These are phyloP conservation scores for Caiman crocodilus DNA, from an alignment of 2,797 vertebrate genomes.

Conservation along the genomic window DNA sequence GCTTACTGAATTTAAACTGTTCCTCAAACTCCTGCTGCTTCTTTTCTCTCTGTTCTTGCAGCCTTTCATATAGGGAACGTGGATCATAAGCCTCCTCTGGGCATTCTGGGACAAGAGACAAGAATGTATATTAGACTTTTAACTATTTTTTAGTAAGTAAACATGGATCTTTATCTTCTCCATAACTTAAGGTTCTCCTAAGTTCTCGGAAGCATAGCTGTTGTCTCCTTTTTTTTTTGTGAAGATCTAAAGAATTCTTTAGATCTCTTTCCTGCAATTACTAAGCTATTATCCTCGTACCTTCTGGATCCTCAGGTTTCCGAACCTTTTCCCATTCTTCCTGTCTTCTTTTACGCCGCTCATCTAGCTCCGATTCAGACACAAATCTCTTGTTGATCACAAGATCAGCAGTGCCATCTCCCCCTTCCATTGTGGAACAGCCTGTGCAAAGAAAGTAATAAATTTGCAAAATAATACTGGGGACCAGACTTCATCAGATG, in stretches of 20 bases:
- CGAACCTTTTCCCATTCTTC: slow-evolving; percentile 98
- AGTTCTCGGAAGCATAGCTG: neutral
- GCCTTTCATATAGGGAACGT: slow-evolving; percentile 92
- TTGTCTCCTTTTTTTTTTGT: neutral
- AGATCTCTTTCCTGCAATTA: neutral
- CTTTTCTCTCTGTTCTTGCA: slow-evolving; percentile 97
- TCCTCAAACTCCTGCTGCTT: slow-evolving; percentile 98
- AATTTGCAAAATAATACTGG: neutral
- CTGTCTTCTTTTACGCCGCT: slow-evolving; percentile 91
- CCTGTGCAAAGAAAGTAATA: neutral
- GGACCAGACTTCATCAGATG: neutral
- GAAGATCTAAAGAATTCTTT: neutral
- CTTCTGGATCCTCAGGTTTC: slow-evolving; percentile 95
- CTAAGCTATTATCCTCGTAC: slow-evolving; percentile 70
- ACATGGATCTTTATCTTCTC: neutral
- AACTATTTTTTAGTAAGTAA: neutral
- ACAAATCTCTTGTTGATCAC: slow-evolving; percentile 94
- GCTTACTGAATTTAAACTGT: slow-evolving; percentile 99
- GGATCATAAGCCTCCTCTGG: slow-evolving; percentile 95
- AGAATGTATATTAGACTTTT: neutral
- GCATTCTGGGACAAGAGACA: slow-evolving; percentile 83
- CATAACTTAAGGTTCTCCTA: accelerated
- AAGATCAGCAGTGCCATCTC: slow-evolving; percentile 85
- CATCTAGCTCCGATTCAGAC: slow-evolving; percentile 92
- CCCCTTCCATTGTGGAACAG: slow-evolving; percentile 87